phyloP scores from a whole-genome alignment of 2,113 vertebrate genomes.

The Bostrychus sinensis region DNA sequence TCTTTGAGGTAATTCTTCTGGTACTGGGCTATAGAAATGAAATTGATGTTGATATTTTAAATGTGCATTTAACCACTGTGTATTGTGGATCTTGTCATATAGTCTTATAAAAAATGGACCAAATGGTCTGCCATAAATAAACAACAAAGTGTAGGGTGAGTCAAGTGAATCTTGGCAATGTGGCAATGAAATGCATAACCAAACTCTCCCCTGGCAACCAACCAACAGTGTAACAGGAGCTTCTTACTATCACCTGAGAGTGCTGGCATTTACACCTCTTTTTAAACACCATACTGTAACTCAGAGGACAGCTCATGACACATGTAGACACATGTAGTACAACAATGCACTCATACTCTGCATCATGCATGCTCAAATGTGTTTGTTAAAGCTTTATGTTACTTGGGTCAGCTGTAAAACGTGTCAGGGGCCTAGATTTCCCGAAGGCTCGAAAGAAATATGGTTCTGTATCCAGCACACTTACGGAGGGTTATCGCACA shows the following conservation, averaged over 20 bases:
- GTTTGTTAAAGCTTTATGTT: slow-evolving; percentile 8
- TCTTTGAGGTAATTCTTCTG: too few relatives aligned
- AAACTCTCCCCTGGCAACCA: slow-evolving; percentile 62
- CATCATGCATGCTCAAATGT: slow-evolving; percentile 16
- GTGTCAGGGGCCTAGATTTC: background rate
- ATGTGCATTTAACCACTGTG: too few relatives aligned
- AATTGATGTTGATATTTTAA: too few relatives aligned
- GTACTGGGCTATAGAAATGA: too few relatives aligned
- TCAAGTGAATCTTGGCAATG: slow-evolving; percentile 12
- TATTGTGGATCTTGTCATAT: too few relatives aligned
- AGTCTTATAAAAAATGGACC: too few relatives aligned
- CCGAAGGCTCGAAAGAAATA: background rate
- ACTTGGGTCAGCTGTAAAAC: background rate
- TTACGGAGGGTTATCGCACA: slow-evolving; percentile 96
- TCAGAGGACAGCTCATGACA: slow-evolving; percentile 17
- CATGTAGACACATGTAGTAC: too few relatives aligned
- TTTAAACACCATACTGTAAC: slow-evolving; percentile 16
- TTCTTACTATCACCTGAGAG: slow-evolving; percentile 56
- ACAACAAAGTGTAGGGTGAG: slow-evolving; percentile 4
- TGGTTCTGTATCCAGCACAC: slow-evolving; percentile 46
- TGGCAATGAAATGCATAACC: slow-evolving; percentile 59
- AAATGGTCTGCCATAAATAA: background rate
- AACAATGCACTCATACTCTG: too few relatives aligned
- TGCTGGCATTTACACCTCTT: slow-evolving; percentile 51
- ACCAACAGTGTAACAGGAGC: slow-evolving; percentile 55